Evolutionary conservation across 2,888 invertebrate species (phyloP).

Genomic region (Mimachlamys varia): DNA sequence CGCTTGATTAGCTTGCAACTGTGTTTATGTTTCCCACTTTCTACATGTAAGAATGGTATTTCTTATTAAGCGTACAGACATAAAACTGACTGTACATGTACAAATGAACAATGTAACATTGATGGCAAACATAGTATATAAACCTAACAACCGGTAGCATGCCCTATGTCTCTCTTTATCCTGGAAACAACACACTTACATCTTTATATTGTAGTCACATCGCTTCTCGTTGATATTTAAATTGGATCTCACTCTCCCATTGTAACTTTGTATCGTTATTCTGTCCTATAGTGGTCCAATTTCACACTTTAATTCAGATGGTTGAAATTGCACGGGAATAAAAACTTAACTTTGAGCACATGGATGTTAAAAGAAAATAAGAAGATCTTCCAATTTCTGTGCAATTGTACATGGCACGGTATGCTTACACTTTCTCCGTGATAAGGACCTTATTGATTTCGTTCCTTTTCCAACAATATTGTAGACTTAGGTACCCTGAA

Average conservation of each 20-base stretch:
- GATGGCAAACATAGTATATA: too few relatives aligned
- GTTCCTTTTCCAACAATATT: too few relatives aligned
- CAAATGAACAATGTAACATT: too few relatives aligned
- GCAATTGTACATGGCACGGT: neutral
- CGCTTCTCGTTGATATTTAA: neutral
- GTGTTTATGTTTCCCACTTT: too few relatives aligned
- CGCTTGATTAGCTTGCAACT: too few relatives aligned
- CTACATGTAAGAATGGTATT: too few relatives aligned
- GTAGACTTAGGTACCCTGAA: too few relatives aligned
- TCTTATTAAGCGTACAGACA: too few relatives aligned
- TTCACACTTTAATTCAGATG: slow-evolving; percentile 9
- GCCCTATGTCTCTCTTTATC: neutral
- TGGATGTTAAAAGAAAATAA: neutral
- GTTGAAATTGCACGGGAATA: neutral
- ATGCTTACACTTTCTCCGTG: too few relatives aligned
- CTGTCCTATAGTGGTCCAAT: neutral
- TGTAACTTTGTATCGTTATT: neutral
- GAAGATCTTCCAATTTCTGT: neutral
- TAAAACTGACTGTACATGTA: too few relatives aligned
- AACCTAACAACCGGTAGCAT: neutral
- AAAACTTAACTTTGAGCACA: neutral
- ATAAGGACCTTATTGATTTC: too few relatives aligned
- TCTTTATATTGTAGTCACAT: neutral
- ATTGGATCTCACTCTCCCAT: neutral
- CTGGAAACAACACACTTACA: neutral